Percentiles rank a stretch among this genome's conserved stretches.
These are phyloP conservation scores for Helobdella robusta DNA, from an alignment of 2,888 invertebrate species.

Conservation along the genomic window DNA sequence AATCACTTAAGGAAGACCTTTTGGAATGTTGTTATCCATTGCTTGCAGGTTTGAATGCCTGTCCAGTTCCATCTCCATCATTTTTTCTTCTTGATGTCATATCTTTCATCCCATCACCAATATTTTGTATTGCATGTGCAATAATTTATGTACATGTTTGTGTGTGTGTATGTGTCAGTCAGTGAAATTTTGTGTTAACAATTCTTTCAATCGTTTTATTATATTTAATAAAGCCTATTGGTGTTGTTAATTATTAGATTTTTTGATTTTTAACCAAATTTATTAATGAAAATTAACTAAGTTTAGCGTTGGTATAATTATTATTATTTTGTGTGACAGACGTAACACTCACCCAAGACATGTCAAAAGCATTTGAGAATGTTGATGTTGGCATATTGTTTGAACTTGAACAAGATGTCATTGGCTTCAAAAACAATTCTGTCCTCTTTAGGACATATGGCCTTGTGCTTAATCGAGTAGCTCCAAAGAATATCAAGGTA, in stretches of 20 bases:
- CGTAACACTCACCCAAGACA: slow-evolving; percentile 3
- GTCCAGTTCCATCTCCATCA: not conserved
- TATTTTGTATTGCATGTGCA: too few species aligned
- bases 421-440: slow-evolving; percentile 19
- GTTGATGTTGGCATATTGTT: slow-evolving; percentile 18
- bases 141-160: too few species aligned
- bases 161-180: too few species aligned
- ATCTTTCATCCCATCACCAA: too few species aligned
- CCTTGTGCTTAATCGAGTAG: not conserved
- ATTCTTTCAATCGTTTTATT: too few species aligned
- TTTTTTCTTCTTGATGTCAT: too few species aligned
- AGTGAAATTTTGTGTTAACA: too few species aligned
- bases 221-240: too few species aligned
- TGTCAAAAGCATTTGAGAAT: slow-evolving; percentile 13
- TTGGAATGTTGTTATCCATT: slow-evolving; percentile 11
- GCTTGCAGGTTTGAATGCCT: not conserved
- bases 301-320: not conserved
- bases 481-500: slow-evolving; percentile 19
- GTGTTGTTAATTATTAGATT: too few species aligned
- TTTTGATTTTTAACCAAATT: not conserved
- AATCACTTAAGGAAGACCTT: not conserved
- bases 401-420: slow-evolving; percentile 20
- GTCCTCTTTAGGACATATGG: slow-evolving; percentile 20
- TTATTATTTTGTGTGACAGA: not conserved
- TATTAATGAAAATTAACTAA: not conserved